Percentiles rank a stretch among this genome's conserved stretches.
Conservation (phyloP, 2,113 vertebrate species). For the Anser brachyrhynchus region DNA sequence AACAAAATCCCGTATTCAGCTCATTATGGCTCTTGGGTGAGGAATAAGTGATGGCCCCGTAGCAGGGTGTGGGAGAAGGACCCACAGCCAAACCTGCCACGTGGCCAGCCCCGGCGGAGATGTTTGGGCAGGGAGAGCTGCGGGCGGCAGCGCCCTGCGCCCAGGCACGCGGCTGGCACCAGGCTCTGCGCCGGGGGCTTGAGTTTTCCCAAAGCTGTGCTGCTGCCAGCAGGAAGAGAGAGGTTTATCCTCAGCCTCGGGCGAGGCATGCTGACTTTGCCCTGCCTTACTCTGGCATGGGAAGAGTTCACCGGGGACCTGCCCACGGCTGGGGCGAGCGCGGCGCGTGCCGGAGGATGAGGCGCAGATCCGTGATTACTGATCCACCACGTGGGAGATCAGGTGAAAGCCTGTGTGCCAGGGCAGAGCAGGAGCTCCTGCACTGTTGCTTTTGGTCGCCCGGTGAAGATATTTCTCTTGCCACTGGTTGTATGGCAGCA, state of each 20-base stretch:
- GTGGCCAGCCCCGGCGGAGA: not conserved
- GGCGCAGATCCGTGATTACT: rapidly evolving
- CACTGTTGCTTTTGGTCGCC: not conserved
- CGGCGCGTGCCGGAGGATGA: rapidly evolving
- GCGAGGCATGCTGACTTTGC: not conserved
- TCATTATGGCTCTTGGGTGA: not conserved
- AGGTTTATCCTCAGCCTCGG: not conserved
- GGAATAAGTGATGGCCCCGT: not conserved
- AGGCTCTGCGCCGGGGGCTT: not conserved
- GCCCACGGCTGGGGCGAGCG: rapidly evolving
- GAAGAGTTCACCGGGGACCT: rapidly evolving
- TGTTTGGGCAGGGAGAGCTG: rapidly evolving
- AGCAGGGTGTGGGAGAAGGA: not conserved
- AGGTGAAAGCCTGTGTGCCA: not conserved
- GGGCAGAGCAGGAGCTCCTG: not conserved
- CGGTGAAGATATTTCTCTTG: not conserved
- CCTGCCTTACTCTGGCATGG: not conserved
- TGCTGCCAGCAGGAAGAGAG: not conserved
- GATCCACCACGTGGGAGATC: rapidly evolving
- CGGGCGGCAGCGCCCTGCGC: not conserved
- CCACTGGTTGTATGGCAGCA: not conserved
- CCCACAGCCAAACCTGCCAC: not conserved
- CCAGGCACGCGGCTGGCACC: not conserved
- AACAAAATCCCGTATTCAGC: not conserved
- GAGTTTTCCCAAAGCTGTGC: not conserved